Percentiles rank a stretch among this genome's conserved stretches.
phyloP scores from a whole-genome alignment of 2,113 vertebrate species.

The Rhinopomastus cyanomelas region DNA sequence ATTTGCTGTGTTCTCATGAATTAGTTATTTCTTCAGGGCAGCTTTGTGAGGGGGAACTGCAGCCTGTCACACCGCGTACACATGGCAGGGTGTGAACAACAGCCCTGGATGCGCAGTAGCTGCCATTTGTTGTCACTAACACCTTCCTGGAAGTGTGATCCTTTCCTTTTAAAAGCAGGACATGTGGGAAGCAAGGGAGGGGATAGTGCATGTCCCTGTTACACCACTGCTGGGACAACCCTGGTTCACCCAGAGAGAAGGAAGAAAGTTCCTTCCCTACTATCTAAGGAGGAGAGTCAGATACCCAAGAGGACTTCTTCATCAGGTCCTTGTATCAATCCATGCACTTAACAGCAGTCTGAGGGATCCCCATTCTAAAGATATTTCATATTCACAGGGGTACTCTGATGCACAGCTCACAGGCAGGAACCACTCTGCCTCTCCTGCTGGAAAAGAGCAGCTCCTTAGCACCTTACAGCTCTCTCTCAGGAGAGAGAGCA shows the following conservation, averaged over 20 bases:
- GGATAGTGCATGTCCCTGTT: neutral
- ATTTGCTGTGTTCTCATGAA: neutral
- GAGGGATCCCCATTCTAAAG: neutral
- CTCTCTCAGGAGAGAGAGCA: neutral
- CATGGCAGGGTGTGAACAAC: neutral
- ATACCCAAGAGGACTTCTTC: neutral
- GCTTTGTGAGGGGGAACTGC: neutral
- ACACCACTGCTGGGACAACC: fast-evolving
- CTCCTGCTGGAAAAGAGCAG: neutral
- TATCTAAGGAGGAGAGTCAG: neutral
- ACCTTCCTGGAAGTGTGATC: neutral
- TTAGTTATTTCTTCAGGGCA: neutral
- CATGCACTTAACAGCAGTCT: neutral
- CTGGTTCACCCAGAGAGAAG: neutral
- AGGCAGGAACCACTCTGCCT: neutral
- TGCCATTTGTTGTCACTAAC: neutral
- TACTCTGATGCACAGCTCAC: neutral
- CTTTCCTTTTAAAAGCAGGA: neutral
- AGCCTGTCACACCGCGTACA: neutral
- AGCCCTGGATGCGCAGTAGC: neutral
- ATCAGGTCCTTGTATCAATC: neutral
- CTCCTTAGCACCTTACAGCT: neutral
- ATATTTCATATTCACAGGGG: neutral
- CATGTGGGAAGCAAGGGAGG: neutral
- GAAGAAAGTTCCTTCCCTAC: neutral